Percentiles rank a stretch among this genome's conserved stretches.
Evolutionary conservation across 2,797 vertebrate species (phyloP).

Genomic region (Urocyon cinereoargenteus): DNA sequence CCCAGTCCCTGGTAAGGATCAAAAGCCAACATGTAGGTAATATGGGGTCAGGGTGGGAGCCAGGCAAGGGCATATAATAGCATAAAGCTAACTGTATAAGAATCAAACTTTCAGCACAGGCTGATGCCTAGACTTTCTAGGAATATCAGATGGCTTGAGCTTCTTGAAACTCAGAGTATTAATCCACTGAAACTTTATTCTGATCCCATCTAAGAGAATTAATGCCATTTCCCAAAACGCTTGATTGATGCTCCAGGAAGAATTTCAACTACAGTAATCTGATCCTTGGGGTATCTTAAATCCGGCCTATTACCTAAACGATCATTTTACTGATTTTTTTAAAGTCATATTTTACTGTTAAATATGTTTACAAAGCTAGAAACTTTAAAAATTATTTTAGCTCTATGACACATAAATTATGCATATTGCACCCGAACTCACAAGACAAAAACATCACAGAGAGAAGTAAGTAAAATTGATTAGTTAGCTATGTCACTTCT

Average conservation of each 20-base stretch:
- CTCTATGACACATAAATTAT: neutral
- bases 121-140: neutral
- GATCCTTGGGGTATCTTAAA: neutral
- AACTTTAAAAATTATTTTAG: constrained; percentile 26
- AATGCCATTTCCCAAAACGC: neutral
- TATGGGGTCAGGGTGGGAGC: neutral
- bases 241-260: neutral
- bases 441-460: neutral
- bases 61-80: neutral
- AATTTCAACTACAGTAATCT: neutral
- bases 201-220: neutral
- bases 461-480: constrained; percentile 24
- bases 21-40: neutral
- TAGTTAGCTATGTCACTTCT: neutral
- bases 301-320: neutral
- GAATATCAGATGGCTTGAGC: neutral
- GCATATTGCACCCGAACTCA: neutral
- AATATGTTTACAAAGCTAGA: constrained; percentile 37
- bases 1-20: neutral
- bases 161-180: neutral
- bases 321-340: neutral
- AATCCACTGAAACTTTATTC: neutral
- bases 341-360: constrained; percentile 22
- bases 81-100: neutral
- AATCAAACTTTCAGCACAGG: neutral